Evolutionary conservation across 2,113 vertebrate species (phyloP).

Genomic region (Pipra filicauda): DNA sequence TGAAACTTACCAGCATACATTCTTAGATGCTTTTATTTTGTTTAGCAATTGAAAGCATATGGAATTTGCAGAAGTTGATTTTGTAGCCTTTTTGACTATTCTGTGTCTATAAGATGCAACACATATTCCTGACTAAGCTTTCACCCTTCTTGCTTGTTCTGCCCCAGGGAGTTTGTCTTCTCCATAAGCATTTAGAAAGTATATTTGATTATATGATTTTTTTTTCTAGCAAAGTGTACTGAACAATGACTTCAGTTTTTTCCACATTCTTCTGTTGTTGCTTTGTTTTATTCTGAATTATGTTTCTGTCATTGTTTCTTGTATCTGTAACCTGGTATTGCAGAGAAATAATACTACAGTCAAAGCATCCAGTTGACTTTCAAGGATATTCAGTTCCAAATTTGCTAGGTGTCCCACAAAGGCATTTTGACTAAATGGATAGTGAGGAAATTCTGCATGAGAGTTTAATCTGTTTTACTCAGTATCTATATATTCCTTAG

Average conservation of each 20-base stretch:
- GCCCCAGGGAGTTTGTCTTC: neutral
- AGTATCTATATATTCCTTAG: neutral
- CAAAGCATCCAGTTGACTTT: neutral
- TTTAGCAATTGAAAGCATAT: neutral
- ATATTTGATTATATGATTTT: neutral
- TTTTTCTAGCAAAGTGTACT: neutral
- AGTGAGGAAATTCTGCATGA: neutral
- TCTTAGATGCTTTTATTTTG: neutral
- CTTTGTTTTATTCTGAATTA: neutral
- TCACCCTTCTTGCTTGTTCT: neutral
- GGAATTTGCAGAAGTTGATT: neutral
- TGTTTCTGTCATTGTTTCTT: neutral
- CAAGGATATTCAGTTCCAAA: neutral
- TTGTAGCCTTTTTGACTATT: neutral
- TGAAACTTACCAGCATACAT: neutral
- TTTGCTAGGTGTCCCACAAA: neutral
- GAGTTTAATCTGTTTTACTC: neutral
- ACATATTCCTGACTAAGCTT: neutral
- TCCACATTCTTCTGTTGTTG: neutral
- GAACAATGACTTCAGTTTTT: neutral
- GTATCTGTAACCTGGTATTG: neutral
- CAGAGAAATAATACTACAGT: neutral
- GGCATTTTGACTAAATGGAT: neutral
- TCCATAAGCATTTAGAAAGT: neutral
- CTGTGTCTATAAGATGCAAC: neutral